Conservation (phyloP, 1,140 invertebrate species). For the Agraylea sexmaculata region DNA sequence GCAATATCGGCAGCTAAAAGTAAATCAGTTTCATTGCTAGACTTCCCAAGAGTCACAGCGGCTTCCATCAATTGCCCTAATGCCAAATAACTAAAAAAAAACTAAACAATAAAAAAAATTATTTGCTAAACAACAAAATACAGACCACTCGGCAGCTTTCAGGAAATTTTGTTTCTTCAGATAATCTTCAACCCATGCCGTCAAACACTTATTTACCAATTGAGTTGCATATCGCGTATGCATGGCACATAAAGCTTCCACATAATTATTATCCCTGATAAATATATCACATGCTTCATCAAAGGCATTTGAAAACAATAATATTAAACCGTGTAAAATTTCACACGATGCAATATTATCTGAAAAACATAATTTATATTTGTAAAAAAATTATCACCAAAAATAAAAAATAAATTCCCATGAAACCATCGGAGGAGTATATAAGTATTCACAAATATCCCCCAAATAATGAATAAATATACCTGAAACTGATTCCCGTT, state of each 20-base stretch:
- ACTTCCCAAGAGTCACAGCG: constrained; percentile 23
- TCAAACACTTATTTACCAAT: constrained; percentile 39
- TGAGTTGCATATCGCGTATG: constrained; percentile 52
- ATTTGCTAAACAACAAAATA: constrained; percentile 6
- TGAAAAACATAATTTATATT: too few species aligned
- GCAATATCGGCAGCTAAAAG: constrained; percentile 30
- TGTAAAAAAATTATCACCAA: neutral
- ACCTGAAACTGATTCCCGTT: neutral
- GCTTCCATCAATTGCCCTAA: constrained; percentile 27
- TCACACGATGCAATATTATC: too few species aligned
- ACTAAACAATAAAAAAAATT: constrained; percentile 2
- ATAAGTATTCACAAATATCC: too few species aligned
- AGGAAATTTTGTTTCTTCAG: constrained; percentile 39
- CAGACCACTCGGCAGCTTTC: constrained; percentile 49
- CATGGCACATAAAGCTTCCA: constrained; percentile 37
- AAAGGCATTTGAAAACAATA: constrained; percentile 6
- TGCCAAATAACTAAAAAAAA: constrained; percentile 28
- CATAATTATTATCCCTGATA: constrained; percentile 21
- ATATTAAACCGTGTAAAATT: constrained; percentile 11
- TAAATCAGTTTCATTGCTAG: constrained; percentile 23
- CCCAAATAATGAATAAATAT: neutral
- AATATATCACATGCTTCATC: constrained; percentile 14
- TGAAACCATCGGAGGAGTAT: too few species aligned
- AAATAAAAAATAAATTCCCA: neutral
- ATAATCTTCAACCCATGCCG: constrained; percentile 40